Evolutionary conservation across 1,140 invertebrate species (phyloP), one percentile per base, ranked within the genome.

Genomic region (Adoxophyes honmai): DNA sequence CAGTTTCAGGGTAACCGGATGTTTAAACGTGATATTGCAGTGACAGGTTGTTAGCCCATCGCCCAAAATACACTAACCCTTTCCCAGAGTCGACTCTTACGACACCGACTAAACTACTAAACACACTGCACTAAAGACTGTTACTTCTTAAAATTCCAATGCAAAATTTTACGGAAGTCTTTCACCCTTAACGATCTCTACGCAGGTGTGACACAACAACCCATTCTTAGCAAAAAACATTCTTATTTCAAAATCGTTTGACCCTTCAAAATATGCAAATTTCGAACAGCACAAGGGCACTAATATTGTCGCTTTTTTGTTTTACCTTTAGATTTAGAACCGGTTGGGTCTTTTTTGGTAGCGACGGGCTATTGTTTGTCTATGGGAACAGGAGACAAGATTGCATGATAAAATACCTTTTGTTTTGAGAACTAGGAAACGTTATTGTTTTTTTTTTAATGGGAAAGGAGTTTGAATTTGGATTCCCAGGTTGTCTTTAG

Each of bases 271-370:
- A 48, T 48, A 48, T 48, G 42, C 42, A 48, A 48, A 48, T 48
- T 13, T 48, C 6, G 13, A 44, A 44, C 39, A 28, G 21, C 21
- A 58, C 60, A 62, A 59, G 56, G 56, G 60, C 21, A 38, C 52
- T 62, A 59, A 62, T 62, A 62, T 52, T 59, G 60, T 55, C 56
- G 37, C 52, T 55, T 55, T 55, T 62, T 48, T 48, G 42, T 48
- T 48, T 48, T 48, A 21, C 16, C 21, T 48, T 48, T 44, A 16
- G 18, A 18, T 18, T 44, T 33, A 5, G 42, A 48, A 48, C 42
- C 42, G 42, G 42, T 48, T 48, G 21, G 42, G 42, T 48, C 16
- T 48, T 48, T 48, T 48, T 48, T 48, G 42, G 42, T 48, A 16
- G 8, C 42, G 42, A 28, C 8, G 21, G 21, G 18, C 42, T 48